Evolutionary conservation across 2,888 invertebrate genomes (phyloP).

Genomic region (Portevinia maculata): DNA sequence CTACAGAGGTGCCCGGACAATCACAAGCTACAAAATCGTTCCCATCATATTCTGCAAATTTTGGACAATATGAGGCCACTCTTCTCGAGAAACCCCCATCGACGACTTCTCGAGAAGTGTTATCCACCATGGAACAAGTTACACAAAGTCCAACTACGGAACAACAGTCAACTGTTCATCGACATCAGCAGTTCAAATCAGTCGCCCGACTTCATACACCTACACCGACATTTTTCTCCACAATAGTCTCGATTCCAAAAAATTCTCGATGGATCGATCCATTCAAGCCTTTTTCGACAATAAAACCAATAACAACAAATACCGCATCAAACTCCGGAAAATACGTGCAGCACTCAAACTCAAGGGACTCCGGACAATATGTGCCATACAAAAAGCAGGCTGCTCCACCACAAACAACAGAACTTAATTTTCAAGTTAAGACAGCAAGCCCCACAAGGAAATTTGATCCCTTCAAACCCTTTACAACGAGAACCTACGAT

Average conservation of each 20-base stretch:
- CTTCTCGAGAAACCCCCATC: neutral
- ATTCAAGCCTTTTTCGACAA: constrained; percentile 15
- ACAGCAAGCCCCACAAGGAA: neutral
- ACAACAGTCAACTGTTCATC: too few relatives aligned
- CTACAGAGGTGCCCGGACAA: neutral
- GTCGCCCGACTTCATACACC: neutral
- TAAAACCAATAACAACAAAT: constrained; percentile 5
- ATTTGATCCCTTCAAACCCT: constrained; percentile 8
- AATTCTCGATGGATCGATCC: constrained; percentile 24
- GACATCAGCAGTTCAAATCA: neutral
- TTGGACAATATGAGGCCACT: neutral
- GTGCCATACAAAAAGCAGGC: neutral
- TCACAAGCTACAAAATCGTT: neutral
- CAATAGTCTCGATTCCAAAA: neutral
- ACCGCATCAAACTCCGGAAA: neutral
- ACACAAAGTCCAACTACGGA: too few relatives aligned
- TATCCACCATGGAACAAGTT: too few relatives aligned
- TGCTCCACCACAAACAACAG: neutral
- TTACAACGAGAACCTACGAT: neutral
- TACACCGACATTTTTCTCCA: neutral
- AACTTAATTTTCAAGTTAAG: neutral
- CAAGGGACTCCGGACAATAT: constrained; percentile 3
- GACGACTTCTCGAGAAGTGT: neutral
- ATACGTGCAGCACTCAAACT: neutral
- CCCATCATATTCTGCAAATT: neutral